Evolutionary conservation across 2,888 invertebrate genomes (phyloP).

Genomic region (Drosophila dives): DNA sequence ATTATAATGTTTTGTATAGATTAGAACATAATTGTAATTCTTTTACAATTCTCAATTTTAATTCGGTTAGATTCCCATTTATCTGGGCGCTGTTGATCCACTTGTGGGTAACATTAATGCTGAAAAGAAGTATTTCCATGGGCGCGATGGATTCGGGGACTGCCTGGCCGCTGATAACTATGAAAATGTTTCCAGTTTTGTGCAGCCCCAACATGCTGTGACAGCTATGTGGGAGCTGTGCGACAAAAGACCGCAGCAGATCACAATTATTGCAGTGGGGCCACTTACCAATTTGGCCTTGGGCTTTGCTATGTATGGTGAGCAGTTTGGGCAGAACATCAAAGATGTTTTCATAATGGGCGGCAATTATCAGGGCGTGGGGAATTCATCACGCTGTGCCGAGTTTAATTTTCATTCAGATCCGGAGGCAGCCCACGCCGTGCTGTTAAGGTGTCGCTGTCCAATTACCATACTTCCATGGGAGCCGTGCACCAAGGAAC

Average conservation of each 20-base stretch:
- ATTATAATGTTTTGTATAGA: background rate
- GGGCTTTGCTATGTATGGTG: constrained; percentile 89
- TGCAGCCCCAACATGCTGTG: constrained; percentile 87
- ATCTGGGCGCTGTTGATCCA: constrained; percentile 87
- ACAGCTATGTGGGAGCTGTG: constrained; percentile 87
- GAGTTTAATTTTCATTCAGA: constrained; percentile 92
- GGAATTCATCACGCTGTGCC: constrained; percentile 87
- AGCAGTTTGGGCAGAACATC: constrained; percentile 87
- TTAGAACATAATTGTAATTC: background rate
- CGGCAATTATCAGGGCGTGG: constrained; percentile 88
- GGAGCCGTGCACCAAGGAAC: constrained; percentile 87
- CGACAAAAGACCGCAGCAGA: constrained; percentile 86
- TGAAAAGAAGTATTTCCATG: constrained; percentile 86
- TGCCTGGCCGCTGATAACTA: constrained; percentile 80
- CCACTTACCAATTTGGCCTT: constrained; percentile 93
- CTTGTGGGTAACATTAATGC: constrained; percentile 84
- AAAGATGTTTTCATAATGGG: constrained; percentile 91
- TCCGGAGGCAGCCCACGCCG: constrained; percentile 91
- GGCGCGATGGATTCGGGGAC: constrained; percentile 91
- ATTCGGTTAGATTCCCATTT: constrained; percentile 88
- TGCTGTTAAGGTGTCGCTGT: constrained; percentile 87
- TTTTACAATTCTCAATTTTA: background rate
- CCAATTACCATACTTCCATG: constrained; percentile 89
- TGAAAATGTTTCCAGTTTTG: constrained; percentile 81
- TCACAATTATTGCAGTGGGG: constrained; percentile 89